Percentiles rank a stretch among this genome's conserved stretches.
Conservation (phyloP, 2,888 invertebrate species). For the Caenorhabditis japonica region DNA sequence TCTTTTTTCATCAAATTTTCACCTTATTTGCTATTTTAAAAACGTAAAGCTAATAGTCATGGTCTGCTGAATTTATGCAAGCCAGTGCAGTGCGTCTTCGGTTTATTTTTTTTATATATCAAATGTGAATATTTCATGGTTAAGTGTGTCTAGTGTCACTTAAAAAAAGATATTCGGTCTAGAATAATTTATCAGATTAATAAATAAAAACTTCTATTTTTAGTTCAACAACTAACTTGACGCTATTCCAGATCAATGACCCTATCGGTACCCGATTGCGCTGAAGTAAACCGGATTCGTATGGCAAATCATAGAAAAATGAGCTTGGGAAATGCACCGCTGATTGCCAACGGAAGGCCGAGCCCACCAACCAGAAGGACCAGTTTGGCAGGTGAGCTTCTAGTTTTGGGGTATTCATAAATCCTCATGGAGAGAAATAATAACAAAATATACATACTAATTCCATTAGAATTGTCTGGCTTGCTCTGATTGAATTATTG, state of each 20-base stretch:
- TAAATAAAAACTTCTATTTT: not conserved
- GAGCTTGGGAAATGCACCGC: conserved; percentile 59
- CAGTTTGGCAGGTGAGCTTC: conserved; percentile 57
- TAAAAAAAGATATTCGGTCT: too few relatives aligned
- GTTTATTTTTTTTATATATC: not conserved
- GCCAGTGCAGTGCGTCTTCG: not conserved
- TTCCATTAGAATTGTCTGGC: conserved; percentile 38
- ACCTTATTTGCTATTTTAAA: conserved; percentile 1
- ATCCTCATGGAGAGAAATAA: not conserved
- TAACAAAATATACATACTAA: conserved; percentile 21
- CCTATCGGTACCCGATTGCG: conserved; percentile 61
- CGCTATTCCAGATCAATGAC: conserved; percentile 59
- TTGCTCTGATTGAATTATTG: conserved; percentile 27
- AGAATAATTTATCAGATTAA: not conserved
- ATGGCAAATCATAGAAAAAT: conserved; percentile 59
- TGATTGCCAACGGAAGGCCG: conserved; percentile 57
- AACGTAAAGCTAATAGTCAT: conserved; percentile 8
- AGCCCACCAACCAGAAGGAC: conserved; percentile 61
- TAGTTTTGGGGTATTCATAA: conserved; percentile 1
- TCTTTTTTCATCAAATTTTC: not conserved
- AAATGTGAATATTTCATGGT: conserved; percentile 36
- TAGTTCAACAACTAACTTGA: not conserved
- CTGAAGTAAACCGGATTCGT: conserved; percentile 56
- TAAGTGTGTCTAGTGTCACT: not conserved
- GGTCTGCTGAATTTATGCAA: conserved; percentile 18